phyloP scores from a whole-genome alignment of 2,888 invertebrate species.

The Ischnus inquisitorius region DNA sequence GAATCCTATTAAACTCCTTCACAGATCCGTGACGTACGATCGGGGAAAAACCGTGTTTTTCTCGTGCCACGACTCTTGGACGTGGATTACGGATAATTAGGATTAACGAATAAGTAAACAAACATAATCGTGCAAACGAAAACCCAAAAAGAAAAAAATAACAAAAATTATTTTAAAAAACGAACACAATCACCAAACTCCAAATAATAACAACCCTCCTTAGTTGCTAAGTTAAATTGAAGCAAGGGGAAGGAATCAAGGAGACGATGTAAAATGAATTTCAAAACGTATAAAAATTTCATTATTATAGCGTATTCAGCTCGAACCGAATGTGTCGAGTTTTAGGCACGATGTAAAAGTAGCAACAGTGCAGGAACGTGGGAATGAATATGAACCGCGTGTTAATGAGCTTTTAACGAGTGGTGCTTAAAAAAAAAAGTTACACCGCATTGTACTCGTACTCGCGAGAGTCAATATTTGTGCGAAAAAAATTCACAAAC shows the following conservation, averaged over 20 bases:
- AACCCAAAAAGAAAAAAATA: conserved; percentile 6
- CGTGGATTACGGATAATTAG: conserved; percentile 9
- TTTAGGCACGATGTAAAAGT: not conserved
- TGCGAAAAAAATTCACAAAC: not conserved
- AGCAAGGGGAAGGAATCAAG: not conserved
- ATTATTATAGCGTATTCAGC: not conserved
- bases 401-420: not conserved
- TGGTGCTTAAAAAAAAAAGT: not conserved
- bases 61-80: not conserved
- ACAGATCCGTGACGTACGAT: not conserved
- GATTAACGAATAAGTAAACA: conserved; percentile 1
- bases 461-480: not conserved
- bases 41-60: not conserved
- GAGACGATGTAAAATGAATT: not conserved
- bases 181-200: conserved; percentile 2
- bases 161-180: not conserved
- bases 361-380: not conserved
- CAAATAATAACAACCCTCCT: not conserved
- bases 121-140: conserved; percentile 23
- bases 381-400: not conserved
- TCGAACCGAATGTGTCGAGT: not conserved
- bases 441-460: not conserved
- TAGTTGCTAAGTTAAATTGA: conserved; percentile 6
- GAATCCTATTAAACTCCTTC: not conserved
- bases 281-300: not conserved